Evolutionary conservation across 2,113 vertebrate genomes (phyloP).

Genomic region (Peromyscus maniculatus): DNA sequence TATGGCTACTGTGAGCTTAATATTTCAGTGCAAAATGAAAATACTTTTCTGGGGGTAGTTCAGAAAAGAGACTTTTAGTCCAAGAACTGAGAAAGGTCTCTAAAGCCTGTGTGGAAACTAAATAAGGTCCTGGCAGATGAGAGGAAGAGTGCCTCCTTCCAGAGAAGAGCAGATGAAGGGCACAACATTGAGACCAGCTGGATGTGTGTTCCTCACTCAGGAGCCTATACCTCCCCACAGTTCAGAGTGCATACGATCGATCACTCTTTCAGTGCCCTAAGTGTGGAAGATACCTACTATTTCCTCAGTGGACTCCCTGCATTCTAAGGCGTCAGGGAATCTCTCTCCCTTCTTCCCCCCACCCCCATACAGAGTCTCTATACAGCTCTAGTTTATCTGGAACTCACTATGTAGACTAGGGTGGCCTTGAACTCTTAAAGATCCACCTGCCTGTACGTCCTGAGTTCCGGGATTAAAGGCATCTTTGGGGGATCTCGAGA

Average conservation of each 20-base stretch:
- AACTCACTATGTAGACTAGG: neutral
- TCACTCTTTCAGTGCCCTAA: neutral
- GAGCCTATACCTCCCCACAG: neutral
- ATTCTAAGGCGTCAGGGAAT: neutral
- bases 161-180: neutral
- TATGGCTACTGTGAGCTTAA: neutral
- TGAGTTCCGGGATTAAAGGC: neutral
- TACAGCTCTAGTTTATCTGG: neutral
- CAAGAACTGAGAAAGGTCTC: neutral
- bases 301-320: neutral
- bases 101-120: neutral
- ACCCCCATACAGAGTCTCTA: too few species aligned
- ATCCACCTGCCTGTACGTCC: neutral
- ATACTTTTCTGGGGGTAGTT: neutral
- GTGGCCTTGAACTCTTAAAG: neutral
- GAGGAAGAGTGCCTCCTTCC: neutral
- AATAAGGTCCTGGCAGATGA: neutral
- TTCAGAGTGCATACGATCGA: neutral
- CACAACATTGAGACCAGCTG: neutral
- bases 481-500: neutral
- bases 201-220: neutral
- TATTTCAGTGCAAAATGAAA: neutral
- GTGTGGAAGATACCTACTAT: neutral
- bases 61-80: neutral
- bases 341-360: accelerated